Evolutionary conservation across 2,797 vertebrate species (phyloP).

Genomic region (Oceanodroma leucorhoa): DNA sequence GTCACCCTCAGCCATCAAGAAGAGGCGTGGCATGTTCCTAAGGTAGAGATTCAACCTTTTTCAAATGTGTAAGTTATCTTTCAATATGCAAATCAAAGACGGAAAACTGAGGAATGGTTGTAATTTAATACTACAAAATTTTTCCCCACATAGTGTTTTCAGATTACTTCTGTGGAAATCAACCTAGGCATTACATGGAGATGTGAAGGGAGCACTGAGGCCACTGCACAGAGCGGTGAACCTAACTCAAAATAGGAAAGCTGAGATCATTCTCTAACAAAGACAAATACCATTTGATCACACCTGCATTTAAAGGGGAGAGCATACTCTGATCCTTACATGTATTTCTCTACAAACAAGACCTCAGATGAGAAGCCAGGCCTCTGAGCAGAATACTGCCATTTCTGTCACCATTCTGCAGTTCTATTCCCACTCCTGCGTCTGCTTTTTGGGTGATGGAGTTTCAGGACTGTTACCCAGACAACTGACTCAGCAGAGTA

Average conservation of each 20-base stretch:
- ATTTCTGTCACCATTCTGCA: background rate
- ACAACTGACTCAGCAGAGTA: background rate
- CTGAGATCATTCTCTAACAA: background rate
- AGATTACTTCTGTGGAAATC: background rate
- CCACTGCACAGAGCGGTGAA: background rate
- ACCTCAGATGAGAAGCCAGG: background rate
- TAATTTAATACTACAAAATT: background rate
- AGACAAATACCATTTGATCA: background rate
- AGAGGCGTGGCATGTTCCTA: accelerated
- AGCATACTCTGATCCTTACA: background rate
- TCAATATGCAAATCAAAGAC: background rate
- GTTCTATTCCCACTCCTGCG: background rate
- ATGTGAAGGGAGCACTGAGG: background rate
- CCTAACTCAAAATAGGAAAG: background rate
- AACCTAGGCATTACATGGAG: background rate
- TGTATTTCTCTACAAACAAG: background rate
- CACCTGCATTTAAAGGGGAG: background rate
- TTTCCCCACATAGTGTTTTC: background rate
- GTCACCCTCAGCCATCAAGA: background rate
- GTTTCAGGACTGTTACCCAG: background rate
- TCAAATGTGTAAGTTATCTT: background rate
- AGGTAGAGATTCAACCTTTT: background rate
- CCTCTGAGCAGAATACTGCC: background rate
- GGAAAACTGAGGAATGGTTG: background rate
- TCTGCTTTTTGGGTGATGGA: background rate